phyloP scores from a whole-genome alignment of 2,113 vertebrate species.

The Paramormyrops kingsleyae region DNA sequence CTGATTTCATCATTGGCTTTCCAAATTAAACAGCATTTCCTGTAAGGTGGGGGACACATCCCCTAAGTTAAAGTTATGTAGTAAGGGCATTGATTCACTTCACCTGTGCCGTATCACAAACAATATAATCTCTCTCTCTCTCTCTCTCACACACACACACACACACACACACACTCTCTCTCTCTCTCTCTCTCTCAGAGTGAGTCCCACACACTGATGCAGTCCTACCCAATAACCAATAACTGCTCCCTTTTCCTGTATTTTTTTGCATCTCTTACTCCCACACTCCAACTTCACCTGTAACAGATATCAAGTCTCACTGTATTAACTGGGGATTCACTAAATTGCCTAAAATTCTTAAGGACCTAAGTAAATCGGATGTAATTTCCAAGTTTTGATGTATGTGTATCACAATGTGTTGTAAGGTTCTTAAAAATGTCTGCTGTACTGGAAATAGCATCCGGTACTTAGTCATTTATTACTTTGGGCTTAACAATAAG shows the following conservation, averaged over 20 bases:
- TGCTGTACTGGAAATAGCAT: background rate
- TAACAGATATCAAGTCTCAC: background rate
- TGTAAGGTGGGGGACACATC: background rate
- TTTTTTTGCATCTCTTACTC: background rate
- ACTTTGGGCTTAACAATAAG: background rate
- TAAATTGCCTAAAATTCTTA: background rate
- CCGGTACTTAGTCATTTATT: background rate
- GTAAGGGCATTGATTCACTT: background rate
- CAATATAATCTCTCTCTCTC: background rate
- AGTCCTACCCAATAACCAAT: background rate
- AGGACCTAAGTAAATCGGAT: background rate
- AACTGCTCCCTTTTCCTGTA: background rate
- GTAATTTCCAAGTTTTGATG: background rate
- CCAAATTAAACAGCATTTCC: background rate
- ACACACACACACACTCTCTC: too few relatives aligned
- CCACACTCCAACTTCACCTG: background rate
- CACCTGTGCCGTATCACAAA: background rate
- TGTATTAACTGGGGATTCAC: background rate
- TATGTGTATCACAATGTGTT: background rate
- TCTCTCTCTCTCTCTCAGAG: background rate
- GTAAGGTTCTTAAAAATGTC: conserved; percentile 31
- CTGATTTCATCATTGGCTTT: background rate
- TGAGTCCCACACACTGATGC: background rate
- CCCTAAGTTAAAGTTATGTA: background rate
- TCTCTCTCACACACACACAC: too few relatives aligned